Evolutionary conservation across 2,797 vertebrate genomes (phyloP).

Genomic region (Scolopax rusticola): DNA sequence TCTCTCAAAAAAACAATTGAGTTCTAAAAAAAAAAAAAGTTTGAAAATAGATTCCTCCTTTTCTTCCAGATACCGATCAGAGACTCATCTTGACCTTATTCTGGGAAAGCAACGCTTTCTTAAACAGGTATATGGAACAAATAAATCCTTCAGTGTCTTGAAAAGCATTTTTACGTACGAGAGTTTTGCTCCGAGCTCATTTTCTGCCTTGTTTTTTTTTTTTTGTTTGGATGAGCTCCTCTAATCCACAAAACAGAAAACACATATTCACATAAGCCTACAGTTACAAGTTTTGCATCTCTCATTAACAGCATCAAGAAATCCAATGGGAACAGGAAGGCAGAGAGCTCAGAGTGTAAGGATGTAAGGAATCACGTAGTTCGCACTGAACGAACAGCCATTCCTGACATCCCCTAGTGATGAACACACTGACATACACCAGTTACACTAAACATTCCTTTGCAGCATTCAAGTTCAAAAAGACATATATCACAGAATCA

Average conservation of each 20-base stretch:
- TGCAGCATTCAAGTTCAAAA: neutral
- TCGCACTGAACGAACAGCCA: neutral
- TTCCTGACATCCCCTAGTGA: neutral
- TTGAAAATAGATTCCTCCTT: constrained; percentile 91
- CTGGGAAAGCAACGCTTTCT: constrained; percentile 87
- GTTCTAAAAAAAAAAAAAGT: constrained; percentile 90
- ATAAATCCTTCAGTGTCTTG: constrained; percentile 85
- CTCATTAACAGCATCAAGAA: constrained; percentile 26
- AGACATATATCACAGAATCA: neutral
- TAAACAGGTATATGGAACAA: constrained; percentile 87
- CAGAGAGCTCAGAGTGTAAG: neutral
- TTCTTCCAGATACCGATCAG: constrained; percentile 93
- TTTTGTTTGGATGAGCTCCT: neutral
- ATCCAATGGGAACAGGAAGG: neutral
- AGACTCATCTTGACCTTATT: constrained; percentile 91
- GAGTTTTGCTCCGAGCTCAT: neutral
- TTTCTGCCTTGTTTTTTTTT: neutral
- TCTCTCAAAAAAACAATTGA: constrained; percentile 87
- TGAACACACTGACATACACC: neutral
- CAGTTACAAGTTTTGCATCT: neutral
- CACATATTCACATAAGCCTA: neutral
- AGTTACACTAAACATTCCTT: neutral
- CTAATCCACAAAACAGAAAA: constrained; percentile 16
- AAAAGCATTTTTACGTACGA: constrained; percentile 33
- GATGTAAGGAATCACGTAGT: neutral